These are phyloP conservation scores for Ctenomys sociabilis DNA, from an alignment of 2,113 vertebrate species.

Conservation along the genomic window DNA sequence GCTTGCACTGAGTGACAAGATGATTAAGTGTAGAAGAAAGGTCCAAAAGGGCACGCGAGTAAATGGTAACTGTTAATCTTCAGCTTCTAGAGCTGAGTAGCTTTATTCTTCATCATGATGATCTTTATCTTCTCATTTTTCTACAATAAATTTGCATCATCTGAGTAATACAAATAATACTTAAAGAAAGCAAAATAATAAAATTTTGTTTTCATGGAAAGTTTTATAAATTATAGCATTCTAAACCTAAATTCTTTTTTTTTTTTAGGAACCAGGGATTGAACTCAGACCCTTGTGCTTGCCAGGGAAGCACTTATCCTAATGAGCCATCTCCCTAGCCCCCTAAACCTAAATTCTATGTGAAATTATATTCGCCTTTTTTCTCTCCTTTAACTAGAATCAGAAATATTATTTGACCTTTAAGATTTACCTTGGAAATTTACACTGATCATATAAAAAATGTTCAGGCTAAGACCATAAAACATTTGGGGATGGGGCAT, in stretches of 20 bases:
- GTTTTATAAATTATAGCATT: constrained; percentile 6
- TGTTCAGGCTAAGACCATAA: constrained; percentile 34
- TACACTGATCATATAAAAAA: constrained; percentile 30
- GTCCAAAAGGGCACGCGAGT: not conserved
- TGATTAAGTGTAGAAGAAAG: not conserved
- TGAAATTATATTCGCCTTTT: not conserved
- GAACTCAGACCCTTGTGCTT: too few relatives aligned
- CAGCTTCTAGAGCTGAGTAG: not conserved
- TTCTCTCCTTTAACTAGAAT: not conserved
- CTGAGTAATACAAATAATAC: constrained; percentile 37
- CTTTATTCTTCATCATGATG: constrained; percentile 19
- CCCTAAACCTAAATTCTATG: constrained; percentile 19
- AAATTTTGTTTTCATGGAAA: constrained; percentile 20
- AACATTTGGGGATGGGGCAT: not conserved
- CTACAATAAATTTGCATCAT: constrained; percentile 10
- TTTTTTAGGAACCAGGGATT: too few relatives aligned
- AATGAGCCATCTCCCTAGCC: too few relatives aligned
- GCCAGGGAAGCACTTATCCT: too few relatives aligned
- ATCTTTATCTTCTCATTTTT: not conserved
- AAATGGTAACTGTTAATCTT: constrained; percentile 5
- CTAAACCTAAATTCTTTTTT: constrained; percentile 43
- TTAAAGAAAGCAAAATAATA: constrained; percentile 33
- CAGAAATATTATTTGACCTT: constrained; percentile 41
- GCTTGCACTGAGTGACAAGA: not conserved
- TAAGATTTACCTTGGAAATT: constrained; percentile 40